Conservation (phyloP, 2,888 invertebrate species). For the Venusia cambrica region DNA sequence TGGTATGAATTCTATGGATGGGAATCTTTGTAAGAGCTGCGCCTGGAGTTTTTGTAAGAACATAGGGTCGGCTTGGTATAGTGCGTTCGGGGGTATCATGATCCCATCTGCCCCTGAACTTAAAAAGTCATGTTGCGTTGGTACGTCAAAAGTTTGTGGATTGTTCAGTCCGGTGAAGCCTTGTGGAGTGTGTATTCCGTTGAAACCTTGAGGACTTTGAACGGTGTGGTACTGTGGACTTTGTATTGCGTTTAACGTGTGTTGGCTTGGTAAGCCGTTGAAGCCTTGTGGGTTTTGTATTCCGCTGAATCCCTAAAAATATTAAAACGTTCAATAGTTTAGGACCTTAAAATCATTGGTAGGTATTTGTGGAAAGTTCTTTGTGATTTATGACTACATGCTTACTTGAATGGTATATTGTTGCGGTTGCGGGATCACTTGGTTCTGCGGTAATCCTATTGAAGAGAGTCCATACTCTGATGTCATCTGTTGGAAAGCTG, state of each 20-base stretch:
- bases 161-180: constrained; percentile 31
- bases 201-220: constrained; percentile 18
- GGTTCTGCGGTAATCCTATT: constrained; percentile 62
- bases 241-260: constrained; percentile 9
- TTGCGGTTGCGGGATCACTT: constrained; percentile 53
- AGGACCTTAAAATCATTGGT: not conserved
- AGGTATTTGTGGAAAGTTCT: not conserved
- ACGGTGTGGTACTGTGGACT: constrained; percentile 13
- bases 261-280: constrained; percentile 6
- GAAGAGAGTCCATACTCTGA: constrained; percentile 65
- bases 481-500: constrained; percentile 61
- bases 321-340: not conserved
- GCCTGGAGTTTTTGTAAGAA: constrained; percentile 70
- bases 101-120: constrained; percentile 59
- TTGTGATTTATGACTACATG: too few species aligned
- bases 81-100: constrained; percentile 59
- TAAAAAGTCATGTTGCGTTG: constrained; percentile 56
- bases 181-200: constrained; percentile 30
- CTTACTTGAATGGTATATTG: constrained; percentile 59
- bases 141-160: constrained; percentile 41
- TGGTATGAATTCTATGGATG: constrained; percentile 66
- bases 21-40: constrained; percentile 62
- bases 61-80: constrained; percentile 77
- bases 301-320: constrained; percentile 17
- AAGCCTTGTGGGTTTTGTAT: constrained; percentile 7